Conservation (phyloP, 2,797 vertebrate species). For the Gymnoscopelus braueri region DNA sequence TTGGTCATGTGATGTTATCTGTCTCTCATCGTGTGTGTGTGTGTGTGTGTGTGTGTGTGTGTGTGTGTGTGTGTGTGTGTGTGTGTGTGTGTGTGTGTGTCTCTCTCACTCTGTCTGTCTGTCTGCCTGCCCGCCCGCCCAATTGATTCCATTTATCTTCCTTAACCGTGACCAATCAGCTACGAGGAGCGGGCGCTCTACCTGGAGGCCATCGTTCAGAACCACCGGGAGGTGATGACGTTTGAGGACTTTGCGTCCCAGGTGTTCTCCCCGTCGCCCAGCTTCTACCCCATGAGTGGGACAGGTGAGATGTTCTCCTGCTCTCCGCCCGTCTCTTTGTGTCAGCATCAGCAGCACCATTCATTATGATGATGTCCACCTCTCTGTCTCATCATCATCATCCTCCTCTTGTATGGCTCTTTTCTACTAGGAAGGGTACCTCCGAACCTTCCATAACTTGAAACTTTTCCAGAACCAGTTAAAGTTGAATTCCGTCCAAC, state of each 20-base stretch:
- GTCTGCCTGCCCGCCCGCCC: slow-evolving; percentile 19
- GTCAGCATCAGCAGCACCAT: slow-evolving; percentile 52
- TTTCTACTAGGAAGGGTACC: too few relatives aligned
- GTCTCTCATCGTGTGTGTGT: too few relatives aligned
- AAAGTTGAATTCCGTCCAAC: too few relatives aligned
- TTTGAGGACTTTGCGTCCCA: slow-evolving; percentile 98
- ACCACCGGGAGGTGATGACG: slow-evolving; percentile 96
- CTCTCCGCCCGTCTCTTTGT: slow-evolving; percentile 81
- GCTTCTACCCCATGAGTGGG: slow-evolving; percentile 87
- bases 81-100: neutral
- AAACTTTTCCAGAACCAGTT: too few relatives aligned
- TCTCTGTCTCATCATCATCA: neutral
- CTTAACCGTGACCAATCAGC: slow-evolving; percentile 76
- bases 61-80: too few relatives aligned
- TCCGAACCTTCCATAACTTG: too few relatives aligned
- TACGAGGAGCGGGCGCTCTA: slow-evolving; percentile 97
- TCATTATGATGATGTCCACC: neutral
- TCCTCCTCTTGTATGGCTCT: too few relatives aligned
- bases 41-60: too few relatives aligned
- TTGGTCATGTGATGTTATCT: too few relatives aligned
- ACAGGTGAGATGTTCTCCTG: slow-evolving; percentile 88
- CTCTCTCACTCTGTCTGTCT: slow-evolving; percentile 4
- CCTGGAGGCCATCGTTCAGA: slow-evolving; percentile 97
- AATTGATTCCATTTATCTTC: slow-evolving; percentile 37
- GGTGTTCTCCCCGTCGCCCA: slow-evolving; percentile 94